Percentiles rank a stretch among this genome's conserved stretches.
phyloP scores from a whole-genome alignment of 2,113 vertebrate species.

The Paedocypris sp. region DNA sequence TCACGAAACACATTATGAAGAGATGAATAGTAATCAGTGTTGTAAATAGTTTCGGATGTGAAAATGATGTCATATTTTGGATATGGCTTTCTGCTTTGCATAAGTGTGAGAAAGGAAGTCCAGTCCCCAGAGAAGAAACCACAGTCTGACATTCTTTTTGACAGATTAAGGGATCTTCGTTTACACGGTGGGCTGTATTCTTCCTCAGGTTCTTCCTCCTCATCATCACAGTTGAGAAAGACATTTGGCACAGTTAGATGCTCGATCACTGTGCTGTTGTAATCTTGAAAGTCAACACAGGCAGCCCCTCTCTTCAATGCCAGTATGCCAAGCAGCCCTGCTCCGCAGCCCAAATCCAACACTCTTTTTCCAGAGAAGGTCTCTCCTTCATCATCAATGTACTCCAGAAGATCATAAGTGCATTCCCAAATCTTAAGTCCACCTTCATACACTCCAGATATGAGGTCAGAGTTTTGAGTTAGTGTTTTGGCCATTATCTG shows the following conservation, averaged over 20 bases:
- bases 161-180: slow-evolving; percentile 41
- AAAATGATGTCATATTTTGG: slow-evolving; percentile 80
- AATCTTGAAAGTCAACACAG: slow-evolving; percentile 88
- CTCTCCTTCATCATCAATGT: slow-evolving; percentile 60
- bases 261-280: slow-evolving; percentile 84
- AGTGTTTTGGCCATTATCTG: slow-evolving; percentile 61
- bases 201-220: neutral
- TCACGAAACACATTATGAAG: slow-evolving; percentile 68
- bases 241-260: slow-evolving; percentile 79
- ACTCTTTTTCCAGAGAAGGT: slow-evolving; percentile 67
- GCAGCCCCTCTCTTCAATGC: slow-evolving; percentile 68
- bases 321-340: slow-evolving; percentile 78
- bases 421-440: slow-evolving; percentile 96
- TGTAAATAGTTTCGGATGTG: slow-evolving; percentile 92
- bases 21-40: slow-evolving; percentile 68
- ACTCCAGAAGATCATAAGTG: slow-evolving; percentile 80
- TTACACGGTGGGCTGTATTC: slow-evolving; percentile 33
- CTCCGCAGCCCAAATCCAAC: slow-evolving; percentile 87
- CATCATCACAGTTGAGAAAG: slow-evolving; percentile 60
- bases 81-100: slow-evolving; percentile 47
- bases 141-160: slow-evolving; percentile 47
- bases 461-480: slow-evolving; percentile 78
- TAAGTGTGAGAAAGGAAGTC: slow-evolving; percentile 67
- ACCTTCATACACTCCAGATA: slow-evolving; percentile 87
- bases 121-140: slow-evolving; percentile 88